Base-by-base conservation (phyloP, 2,888 invertebrate genomes). In the Perizoma flavofasciatum region DNA sequence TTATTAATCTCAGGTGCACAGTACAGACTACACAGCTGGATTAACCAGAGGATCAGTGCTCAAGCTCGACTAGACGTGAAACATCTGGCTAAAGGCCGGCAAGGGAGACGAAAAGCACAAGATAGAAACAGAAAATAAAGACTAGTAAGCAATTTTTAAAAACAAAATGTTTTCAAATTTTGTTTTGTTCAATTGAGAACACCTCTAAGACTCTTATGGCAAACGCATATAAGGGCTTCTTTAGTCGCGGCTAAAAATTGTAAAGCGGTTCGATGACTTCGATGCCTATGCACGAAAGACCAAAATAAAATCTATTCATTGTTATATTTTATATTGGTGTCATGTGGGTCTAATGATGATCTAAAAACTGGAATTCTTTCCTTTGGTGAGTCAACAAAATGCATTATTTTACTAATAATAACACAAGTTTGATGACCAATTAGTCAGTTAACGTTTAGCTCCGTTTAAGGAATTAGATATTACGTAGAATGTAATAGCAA, bases 1-100 rank as follows among this genome's bases (percentile, higher is more conserved):
- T 85, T 83, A 82, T 79, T 81, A 81, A 80, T 79, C 79, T 77
- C 74, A 73, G 68, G 56, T 67, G 70, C 61, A 57, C 66, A 64
- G 63, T 68, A 61, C 56, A 62, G 60, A 69, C 68, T 59, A 68
- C 62, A 68, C 66, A 67, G 67, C 48, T 47, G 63, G 50, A 61
- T 67, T 61, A 66, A 63, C 61, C 56, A 47, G n/a, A n/a, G n/a
- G 58, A 60, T 57, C 55, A 55, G 54, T 55, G 41, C 58, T 54
- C 41, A 60, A 56, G 43, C 45, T 54, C 32, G 63, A 49, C 60
- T 65, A 61, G 56, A 59, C 58, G 43, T 43, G 49, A 49, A 64
- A 58, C 59, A 66, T 57, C 61, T 57, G 52, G 39, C 22, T 37
- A 37, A 57, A 34, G 46, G 37, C 1, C 45, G 51, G 7, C 49